These are phyloP conservation scores for Channa argus DNA, from an alignment of 2,113 vertebrate genomes.

Conservation along the genomic window DNA sequence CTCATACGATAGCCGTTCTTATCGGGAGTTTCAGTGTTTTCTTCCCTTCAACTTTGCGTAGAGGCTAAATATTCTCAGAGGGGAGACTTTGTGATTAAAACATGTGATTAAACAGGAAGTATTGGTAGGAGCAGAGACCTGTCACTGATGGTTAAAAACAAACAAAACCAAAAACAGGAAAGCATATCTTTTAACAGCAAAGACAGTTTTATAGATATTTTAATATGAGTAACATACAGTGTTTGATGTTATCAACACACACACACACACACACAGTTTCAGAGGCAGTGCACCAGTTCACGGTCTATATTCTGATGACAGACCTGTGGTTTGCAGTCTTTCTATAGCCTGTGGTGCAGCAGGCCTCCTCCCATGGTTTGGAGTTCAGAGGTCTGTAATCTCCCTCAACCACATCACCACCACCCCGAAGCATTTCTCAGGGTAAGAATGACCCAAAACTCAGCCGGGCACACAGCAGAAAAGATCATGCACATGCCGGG, in stretches of 20 bases:
- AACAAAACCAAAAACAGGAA: not conserved
- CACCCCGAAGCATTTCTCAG: slow-evolving; percentile 70
- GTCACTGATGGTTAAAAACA: not conserved
- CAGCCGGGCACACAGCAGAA: slow-evolving; percentile 49
- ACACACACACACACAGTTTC: not conserved
- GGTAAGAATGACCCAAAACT: slow-evolving; percentile 47
- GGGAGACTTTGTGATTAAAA: not conserved
- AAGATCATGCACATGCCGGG: slow-evolving; percentile 17
- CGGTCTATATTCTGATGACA: slow-evolving; percentile 61
- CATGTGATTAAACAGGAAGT: slow-evolving; percentile 2
- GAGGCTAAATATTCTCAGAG: not conserved
- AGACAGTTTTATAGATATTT: too few species aligned
- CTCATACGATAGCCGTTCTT: not conserved
- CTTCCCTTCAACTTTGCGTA: not conserved
- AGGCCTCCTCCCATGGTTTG: slow-evolving; percentile 71
- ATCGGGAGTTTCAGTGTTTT: not conserved
- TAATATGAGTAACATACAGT: not conserved
- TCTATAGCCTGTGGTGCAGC: slow-evolving; percentile 66
- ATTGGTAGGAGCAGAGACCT: not conserved
- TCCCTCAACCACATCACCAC: slow-evolving; percentile 65
- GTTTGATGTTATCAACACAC: not conserved
- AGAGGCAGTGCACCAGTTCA: slow-evolving; percentile 15
- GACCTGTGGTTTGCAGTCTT: slow-evolving; percentile 68
- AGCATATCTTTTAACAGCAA: not conserved
- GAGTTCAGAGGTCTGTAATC: slow-evolving; percentile 70